Base-by-base conservation (phyloP, 1,140 invertebrate genomes). In the Lerema accius region DNA sequence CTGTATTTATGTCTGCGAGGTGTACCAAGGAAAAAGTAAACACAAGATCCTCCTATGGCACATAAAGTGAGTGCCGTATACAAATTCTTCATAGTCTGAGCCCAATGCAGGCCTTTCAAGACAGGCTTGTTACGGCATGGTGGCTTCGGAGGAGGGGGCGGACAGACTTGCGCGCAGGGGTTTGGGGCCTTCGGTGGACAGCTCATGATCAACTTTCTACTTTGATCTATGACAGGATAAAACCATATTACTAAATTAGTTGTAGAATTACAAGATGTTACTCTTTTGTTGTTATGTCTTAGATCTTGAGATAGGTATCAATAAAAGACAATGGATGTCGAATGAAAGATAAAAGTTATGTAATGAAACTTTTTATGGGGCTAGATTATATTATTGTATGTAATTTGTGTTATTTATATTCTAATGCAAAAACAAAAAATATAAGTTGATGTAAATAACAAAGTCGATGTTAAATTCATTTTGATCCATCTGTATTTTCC, bases 101-200 rank as follows among this genome's bases (percentile, higher is more conserved):
- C 13, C 72, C 68, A 75, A 58, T 88, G 87, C 4, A 87, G 53
- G 0, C 87, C 75, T 10, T 74, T 75, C 80, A 90, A 84, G 16
- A 80, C 69, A 0, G 86, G 86, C 51, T 85, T 89, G 3, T 62
- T 51, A 0, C 61, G 48, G 55, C 84, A 85, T 0, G 80, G 73
- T 0, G 82, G 75, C 4, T 62, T 65, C 0, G 78, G 76, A 2
- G 78, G 68, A 0, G 79, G 78, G 0, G 79, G 82, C 0, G 77
- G 64, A 40, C 82, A 85, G 4, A 73, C 46, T 60, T 75, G 76
- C 0, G 73, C 72, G 43, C 84, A 89, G 0, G 69, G 69, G 15
- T 65, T 51, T 0, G 72, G 70, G 6, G 79, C 26, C 4, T 69
- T 59, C 0, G 78, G 76, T 4, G 77, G 73, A 32, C 84, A 86